Conservation (phyloP, 1,140 invertebrate species). For the Drosophila takahashii region DNA sequence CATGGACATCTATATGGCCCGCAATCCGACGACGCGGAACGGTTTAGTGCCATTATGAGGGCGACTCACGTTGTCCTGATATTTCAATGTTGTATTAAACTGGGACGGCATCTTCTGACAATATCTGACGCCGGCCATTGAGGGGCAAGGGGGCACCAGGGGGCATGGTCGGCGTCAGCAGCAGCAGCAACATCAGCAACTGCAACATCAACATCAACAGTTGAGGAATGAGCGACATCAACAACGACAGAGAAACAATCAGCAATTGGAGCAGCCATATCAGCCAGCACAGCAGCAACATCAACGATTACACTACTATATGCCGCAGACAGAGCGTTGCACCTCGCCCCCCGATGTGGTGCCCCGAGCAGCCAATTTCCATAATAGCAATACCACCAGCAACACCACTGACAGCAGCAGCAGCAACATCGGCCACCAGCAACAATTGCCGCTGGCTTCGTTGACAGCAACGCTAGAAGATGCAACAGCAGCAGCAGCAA, state of each 20-base stretch:
- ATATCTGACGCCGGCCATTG: constrained; percentile 77
- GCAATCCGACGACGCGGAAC: constrained; percentile 94
- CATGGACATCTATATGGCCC: constrained; percentile 97
- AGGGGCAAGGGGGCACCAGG: constrained; percentile 5
- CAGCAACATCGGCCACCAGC: constrained; percentile 27
- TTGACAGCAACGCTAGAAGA: constrained; percentile 27
- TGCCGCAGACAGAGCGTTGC: constrained; percentile 65
- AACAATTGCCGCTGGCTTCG: constrained; percentile 35
- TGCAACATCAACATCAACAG: constrained; percentile 16
- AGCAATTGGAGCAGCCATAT: constrained; percentile 73
- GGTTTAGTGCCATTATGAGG: constrained; percentile 93
- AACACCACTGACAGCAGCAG: constrained; percentile 18
- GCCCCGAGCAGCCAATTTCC: constrained; percentile 77
- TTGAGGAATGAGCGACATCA: constrained; percentile 34
- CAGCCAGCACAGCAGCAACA: constrained; percentile 60
- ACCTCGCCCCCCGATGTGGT: constrained; percentile 80
- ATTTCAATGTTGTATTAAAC: constrained; percentile 85
- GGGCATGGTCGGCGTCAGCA: constrained; percentile 62
- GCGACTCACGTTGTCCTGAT: constrained; percentile 83
- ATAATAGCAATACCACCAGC: constrained; percentile 60
- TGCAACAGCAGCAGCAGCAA: constrained; percentile 15
- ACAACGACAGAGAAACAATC: constrained; percentile 76
- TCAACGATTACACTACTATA: constrained; percentile 72
- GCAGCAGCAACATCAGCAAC: constrained; percentile 21
- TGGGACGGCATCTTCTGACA: constrained; percentile 84